These are phyloP conservation scores for Drosophila bocqueti DNA, from an alignment of 1,140 invertebrate genomes.

Conservation along the genomic window DNA sequence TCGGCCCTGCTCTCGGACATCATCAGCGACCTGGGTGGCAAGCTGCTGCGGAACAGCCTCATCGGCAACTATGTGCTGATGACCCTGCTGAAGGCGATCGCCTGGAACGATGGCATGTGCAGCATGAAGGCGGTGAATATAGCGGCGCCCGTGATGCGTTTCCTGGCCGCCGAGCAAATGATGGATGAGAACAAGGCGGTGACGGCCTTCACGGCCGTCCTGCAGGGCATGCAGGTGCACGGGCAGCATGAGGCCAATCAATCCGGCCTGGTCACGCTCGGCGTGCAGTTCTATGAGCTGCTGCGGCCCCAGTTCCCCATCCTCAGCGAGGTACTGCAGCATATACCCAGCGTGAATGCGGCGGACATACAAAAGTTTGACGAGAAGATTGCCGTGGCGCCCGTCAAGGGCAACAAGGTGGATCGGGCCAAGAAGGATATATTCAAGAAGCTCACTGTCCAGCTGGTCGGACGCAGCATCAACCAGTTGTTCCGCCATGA, in stretches of 20 bases:
- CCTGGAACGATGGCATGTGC: slow-evolving; percentile 93
- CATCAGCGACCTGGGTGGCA: slow-evolving; percentile 90
- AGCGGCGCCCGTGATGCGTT: slow-evolving; percentile 88
- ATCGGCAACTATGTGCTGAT: slow-evolving; percentile 89
- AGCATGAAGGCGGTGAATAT: slow-evolving; percentile 91
- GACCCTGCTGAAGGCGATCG: slow-evolving; percentile 90
- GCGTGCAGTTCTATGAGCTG: slow-evolving; percentile 91
- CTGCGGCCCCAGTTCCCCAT: slow-evolving; percentile 91
- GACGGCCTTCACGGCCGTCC: slow-evolving; percentile 90
- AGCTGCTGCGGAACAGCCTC: slow-evolving; percentile 88
- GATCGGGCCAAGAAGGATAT: slow-evolving; percentile 96
- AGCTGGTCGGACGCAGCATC: slow-evolving; percentile 92
- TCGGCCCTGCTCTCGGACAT: slow-evolving; percentile 87
- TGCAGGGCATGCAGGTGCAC: slow-evolving; percentile 91
- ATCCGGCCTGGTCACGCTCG: slow-evolving; percentile 76
- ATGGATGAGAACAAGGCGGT: slow-evolving; percentile 88
- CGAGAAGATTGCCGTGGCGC: slow-evolving; percentile 90
- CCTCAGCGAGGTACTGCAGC: slow-evolving; percentile 88
- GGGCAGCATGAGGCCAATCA: slow-evolving; percentile 93
- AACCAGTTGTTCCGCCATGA: slow-evolving; percentile 94
- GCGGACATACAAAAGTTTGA: slow-evolving; percentile 93
- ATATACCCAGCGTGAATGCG: slow-evolving; percentile 91
- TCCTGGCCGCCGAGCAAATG: slow-evolving; percentile 87
- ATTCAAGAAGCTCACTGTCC: slow-evolving; percentile 94
- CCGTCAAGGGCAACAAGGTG: slow-evolving; percentile 90